A percentile compares a stretch with the other conserved stretches of the same genome.
phyloP scores from a whole-genome alignment of 1,140 invertebrate species.

The Pseudachorutes palmiensis region DNA sequence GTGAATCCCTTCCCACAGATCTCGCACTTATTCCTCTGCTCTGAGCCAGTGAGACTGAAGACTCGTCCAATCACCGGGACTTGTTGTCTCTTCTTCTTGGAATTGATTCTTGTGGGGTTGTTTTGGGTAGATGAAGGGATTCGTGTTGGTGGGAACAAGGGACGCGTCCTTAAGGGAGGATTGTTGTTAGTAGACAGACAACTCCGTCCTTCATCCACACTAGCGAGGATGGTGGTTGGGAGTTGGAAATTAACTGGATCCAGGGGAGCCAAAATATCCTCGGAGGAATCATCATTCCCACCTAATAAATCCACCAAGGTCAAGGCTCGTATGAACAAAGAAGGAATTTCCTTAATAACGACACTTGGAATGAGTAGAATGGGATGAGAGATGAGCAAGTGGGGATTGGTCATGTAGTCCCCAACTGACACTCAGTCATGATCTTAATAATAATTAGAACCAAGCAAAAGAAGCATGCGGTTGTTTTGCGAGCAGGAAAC shows the following conservation, averaged over 20 bases:
- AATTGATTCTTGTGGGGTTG: no score
- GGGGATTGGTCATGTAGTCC: no score
- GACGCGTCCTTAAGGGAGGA: no score
- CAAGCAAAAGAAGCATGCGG: not conserved
- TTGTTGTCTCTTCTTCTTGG: no score
- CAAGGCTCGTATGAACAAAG: not conserved
- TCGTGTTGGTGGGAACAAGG: no score
- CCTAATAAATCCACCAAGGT: not conserved
- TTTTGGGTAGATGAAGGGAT: no score
- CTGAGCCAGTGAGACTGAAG: no score
- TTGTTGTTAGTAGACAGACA: no score
- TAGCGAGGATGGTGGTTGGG: not conserved
- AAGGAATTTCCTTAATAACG: no score
- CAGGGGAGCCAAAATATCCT: constrained; percentile 15
- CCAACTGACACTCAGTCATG: not conserved
- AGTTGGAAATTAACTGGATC: constrained; percentile 22
- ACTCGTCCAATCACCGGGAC: no score
- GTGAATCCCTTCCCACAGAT: constrained; percentile 67
- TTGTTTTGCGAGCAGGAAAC: not conserved
- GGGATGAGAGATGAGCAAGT: no score
- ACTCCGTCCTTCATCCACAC: not conserved
- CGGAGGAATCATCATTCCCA: not conserved
- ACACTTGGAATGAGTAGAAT: no score
- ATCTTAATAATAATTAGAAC: not conserved
- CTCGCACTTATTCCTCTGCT: constrained; percentile 44